A percentile compares a stretch with the other conserved stretches of the same genome.
These are phyloP conservation scores for Cydia splendana DNA, from an alignment of 1,140 invertebrate genomes.

Conservation along the genomic window DNA sequence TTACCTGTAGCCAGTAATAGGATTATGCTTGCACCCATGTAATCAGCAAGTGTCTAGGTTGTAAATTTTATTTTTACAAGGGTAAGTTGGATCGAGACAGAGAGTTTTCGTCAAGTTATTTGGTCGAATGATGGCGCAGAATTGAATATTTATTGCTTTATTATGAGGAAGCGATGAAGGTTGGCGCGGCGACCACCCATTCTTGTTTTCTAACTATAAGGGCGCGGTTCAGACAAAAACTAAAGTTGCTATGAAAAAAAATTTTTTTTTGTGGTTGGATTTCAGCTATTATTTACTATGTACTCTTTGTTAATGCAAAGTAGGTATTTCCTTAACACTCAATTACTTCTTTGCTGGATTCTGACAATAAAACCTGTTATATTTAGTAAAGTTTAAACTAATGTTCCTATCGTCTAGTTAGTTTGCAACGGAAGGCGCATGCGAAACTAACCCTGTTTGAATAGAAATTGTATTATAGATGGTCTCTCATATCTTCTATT, in stretches of 20 bases:
- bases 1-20: constrained; percentile 24
- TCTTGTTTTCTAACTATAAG: constrained; percentile 23
- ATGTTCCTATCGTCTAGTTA: no score
- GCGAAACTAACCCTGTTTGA: neutral
- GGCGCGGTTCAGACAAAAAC: neutral
- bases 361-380: no score
- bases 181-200: constrained; percentile 16
- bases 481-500: neutral
- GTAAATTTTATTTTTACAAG: constrained; percentile 23
- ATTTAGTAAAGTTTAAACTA: no score
- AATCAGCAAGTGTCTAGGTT: constrained; percentile 23
- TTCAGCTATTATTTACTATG: no score
- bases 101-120: constrained; percentile 18
- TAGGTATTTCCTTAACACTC: no score
- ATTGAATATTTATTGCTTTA: constrained; percentile 27
- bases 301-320: no score
- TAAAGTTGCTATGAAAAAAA: neutral
- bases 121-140: constrained; percentile 9
- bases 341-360: no score
- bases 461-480: constrained; percentile 10
- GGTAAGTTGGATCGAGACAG: neutral
- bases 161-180: constrained; percentile 8
- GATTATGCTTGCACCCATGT: constrained; percentile 26
- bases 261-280: neutral
- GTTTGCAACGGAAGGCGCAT: neutral